Evolutionary conservation across 2,888 invertebrate genomes (phyloP).

Genomic region (Pyrgus malvae): DNA sequence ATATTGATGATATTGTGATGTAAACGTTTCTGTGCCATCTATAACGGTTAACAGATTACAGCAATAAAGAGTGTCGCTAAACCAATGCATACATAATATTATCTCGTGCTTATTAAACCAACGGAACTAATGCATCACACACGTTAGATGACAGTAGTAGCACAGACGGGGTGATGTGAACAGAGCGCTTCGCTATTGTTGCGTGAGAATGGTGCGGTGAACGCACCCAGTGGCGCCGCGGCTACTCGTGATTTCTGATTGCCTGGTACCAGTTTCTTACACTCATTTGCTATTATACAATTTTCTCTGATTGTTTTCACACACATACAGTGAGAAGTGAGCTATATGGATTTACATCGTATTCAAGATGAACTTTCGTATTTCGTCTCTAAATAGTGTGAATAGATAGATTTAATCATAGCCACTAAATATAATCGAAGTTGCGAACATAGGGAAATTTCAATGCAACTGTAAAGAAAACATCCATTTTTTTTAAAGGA

Average conservation of each 20-base stretch:
- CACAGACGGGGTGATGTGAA: constrained; percentile 41
- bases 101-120: constrained; percentile 24
- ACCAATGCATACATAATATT: background rate
- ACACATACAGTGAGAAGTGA: background rate
- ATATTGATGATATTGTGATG: too few species aligned
- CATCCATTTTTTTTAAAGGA: too few species aligned
- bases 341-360: too few species aligned
- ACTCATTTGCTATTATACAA: constrained; percentile 24
- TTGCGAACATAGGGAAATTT: too few species aligned
- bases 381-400: too few species aligned
- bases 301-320: constrained; percentile 23
- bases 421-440: too few species aligned
- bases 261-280: constrained; percentile 38
- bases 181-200: constrained; percentile 46
- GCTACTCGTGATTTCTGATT: constrained; percentile 42
- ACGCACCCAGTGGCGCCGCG: constrained; percentile 40
- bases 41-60: too few species aligned
- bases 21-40: too few species aligned
- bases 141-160: constrained; percentile 46
- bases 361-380: too few species aligned
- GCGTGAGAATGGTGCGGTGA: constrained; percentile 44
- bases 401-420: too few species aligned
- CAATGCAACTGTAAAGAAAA: too few species aligned
- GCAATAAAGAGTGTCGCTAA: too few species aligned
- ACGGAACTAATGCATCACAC: constrained; percentile 54